Percentiles rank a stretch among this genome's conserved stretches.
These are phyloP conservation scores for Esox niger DNA, from an alignment of 2,113 vertebrate species.

Conservation along the genomic window DNA sequence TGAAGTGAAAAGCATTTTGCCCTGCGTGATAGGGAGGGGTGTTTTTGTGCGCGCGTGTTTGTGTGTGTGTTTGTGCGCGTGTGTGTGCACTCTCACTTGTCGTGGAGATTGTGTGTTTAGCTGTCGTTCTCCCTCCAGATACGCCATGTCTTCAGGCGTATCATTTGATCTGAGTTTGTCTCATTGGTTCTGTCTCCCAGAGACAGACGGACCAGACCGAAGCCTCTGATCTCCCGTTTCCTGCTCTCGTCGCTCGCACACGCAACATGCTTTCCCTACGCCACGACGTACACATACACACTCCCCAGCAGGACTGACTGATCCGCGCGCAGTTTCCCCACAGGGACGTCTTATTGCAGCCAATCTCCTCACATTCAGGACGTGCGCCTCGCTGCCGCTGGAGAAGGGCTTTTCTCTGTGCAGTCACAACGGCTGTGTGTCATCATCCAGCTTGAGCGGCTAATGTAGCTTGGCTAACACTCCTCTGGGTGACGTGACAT, in stretches of 20 bases:
- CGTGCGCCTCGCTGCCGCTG: no score
- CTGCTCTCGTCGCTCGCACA: neutral
- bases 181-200: conserved; percentile 15
- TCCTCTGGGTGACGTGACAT: neutral
- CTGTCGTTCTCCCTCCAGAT: neutral
- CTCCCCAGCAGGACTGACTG: no score
- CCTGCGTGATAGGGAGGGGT: neutral
- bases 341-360: no score
- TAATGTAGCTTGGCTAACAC: conserved; percentile 41
- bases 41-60: conserved; percentile 6
- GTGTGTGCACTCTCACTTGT: neutral
- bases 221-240: neutral
- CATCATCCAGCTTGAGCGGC: conserved; percentile 30
- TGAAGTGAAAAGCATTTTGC: conserved; percentile 5
- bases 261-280: neutral
- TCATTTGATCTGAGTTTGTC: conserved; percentile 46
- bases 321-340: no score
- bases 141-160: conserved; percentile 23
- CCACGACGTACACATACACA: no score
- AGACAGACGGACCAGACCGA: neutral
- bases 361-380: neutral
- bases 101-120: neutral
- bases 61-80: neutral
- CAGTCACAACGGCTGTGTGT: conserved; percentile 6
- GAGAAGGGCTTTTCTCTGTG: neutral